Percentiles rank a stretch among this genome's conserved stretches.
phyloP scores from a whole-genome alignment of 2,113 vertebrate species.

The Tachuris rubrigastra region DNA sequence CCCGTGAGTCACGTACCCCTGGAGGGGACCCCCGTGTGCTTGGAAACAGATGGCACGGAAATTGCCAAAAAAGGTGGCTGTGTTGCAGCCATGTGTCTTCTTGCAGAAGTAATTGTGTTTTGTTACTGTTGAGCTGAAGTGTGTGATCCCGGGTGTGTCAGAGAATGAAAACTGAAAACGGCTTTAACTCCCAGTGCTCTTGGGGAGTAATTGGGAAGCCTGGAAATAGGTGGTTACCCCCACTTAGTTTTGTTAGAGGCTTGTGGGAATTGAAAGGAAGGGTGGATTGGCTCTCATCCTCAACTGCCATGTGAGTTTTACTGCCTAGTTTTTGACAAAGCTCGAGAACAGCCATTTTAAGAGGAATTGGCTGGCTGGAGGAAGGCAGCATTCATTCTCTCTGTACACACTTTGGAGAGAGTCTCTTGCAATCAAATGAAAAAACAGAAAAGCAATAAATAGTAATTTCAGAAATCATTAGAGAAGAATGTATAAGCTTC shows the following conservation, averaged over 20 bases:
- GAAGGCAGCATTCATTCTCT: neutral
- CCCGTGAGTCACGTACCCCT: fast-evolving
- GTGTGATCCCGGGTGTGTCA: fast-evolving
- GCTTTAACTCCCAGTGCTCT: fast-evolving
- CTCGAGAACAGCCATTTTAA: neutral
- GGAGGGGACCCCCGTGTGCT: fast-evolving
- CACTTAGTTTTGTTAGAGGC: neutral
- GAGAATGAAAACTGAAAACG: neutral
- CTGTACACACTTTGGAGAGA: fast-evolving
- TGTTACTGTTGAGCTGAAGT: neutral
- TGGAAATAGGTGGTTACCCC: neutral
- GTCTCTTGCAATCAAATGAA: neutral
- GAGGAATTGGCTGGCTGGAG: neutral
- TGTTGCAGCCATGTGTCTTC: fast-evolving
- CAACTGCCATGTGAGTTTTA: neutral
- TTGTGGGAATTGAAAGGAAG: neutral
- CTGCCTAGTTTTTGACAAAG: neutral
- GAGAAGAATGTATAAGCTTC: neutral
- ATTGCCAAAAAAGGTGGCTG: fast-evolving
- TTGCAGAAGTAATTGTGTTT: neutral
- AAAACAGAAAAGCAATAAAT: neutral
- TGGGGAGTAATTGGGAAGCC: neutral
- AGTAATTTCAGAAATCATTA: neutral
- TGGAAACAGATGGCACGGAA: neutral
- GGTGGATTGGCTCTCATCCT: neutral